These are phyloP conservation scores for Andrena dorsata DNA, from an alignment of 2,888 invertebrate species.

Conservation along the genomic window DNA sequence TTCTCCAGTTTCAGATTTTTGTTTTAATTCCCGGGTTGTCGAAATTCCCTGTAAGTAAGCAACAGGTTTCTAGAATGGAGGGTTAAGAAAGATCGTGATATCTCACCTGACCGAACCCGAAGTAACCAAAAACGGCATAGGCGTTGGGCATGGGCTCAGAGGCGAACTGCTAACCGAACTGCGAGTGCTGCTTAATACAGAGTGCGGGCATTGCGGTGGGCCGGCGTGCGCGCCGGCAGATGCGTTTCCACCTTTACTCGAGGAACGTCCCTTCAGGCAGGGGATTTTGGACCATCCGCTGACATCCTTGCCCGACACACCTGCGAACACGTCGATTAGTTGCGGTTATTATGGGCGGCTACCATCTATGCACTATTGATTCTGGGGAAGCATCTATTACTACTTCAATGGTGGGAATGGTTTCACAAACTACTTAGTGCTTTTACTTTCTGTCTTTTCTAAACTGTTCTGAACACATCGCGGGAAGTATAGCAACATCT, in stretches of 20 bases:
- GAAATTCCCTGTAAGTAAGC: too few relatives aligned
- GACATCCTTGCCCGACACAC: constrained; percentile 76
- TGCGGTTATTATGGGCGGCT: too few relatives aligned
- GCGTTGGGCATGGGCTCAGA: constrained; percentile 90
- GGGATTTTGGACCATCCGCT: constrained; percentile 81
- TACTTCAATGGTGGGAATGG: too few relatives aligned
- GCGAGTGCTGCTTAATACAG: constrained; percentile 89
- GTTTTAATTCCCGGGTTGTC: too few relatives aligned
- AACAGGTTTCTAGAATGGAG: too few relatives aligned
- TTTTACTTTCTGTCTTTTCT: too few relatives aligned
- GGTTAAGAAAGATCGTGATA: background rate
- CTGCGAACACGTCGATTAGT: constrained; percentile 62
- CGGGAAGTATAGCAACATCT: too few relatives aligned
- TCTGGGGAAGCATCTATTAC: background rate
- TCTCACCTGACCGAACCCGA: constrained; percentile 90
- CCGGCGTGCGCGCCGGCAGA: constrained; percentile 83
- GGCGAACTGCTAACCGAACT: constrained; percentile 89
- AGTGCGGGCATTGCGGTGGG: constrained; percentile 91
- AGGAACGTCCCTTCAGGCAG: constrained; percentile 77
- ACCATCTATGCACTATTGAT: background rate
- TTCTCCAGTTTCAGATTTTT: too few relatives aligned
- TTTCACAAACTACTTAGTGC: too few relatives aligned
- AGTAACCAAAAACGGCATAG: constrained; percentile 91
- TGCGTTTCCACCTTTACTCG: constrained; percentile 82
- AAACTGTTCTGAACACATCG: too few relatives aligned